Conservation (phyloP, 1,140 invertebrate species). For the Muscidifurax raptorellus region DNA sequence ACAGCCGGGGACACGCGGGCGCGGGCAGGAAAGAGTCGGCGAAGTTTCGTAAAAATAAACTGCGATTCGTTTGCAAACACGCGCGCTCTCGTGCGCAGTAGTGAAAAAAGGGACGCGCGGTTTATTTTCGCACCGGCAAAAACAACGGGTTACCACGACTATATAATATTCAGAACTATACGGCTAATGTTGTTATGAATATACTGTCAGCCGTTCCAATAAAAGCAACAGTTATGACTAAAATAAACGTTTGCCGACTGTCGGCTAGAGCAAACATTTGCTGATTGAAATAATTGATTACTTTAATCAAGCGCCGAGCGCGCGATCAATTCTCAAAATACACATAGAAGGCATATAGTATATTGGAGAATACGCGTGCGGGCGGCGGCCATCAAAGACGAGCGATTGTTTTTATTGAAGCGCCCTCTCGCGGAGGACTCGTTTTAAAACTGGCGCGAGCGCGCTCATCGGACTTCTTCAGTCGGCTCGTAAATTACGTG, state of each 20-base stretch:
- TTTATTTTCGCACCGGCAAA: background rate
- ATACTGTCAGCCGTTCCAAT: background rate
- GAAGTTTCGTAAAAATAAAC: background rate
- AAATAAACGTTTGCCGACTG: conserved; percentile 12
- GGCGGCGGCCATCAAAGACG: background rate
- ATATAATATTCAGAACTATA: background rate
- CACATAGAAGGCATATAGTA: background rate
- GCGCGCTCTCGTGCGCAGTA: background rate
- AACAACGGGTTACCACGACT: no score
- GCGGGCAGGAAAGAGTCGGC: no score
- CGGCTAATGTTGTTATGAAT: background rate
- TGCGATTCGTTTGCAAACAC: background rate
- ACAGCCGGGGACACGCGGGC: no score
- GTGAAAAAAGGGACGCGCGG: background rate
- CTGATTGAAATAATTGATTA: conserved; percentile 18
- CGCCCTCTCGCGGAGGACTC: background rate
- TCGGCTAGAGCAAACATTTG: conserved; percentile 5
- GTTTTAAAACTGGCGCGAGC: background rate
- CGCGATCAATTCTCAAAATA: conserved; percentile 17
- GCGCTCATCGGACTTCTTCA: background rate
- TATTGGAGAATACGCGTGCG: background rate
- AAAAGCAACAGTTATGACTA: conserved; percentile 15
- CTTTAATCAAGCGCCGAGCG: background rate
- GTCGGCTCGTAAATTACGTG: conserved; percentile 31
- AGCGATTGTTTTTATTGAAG: background rate